These are phyloP conservation scores for Lophura nycthemera DNA, from an alignment of 2,113 vertebrate genomes.

Conservation along the genomic window DNA sequence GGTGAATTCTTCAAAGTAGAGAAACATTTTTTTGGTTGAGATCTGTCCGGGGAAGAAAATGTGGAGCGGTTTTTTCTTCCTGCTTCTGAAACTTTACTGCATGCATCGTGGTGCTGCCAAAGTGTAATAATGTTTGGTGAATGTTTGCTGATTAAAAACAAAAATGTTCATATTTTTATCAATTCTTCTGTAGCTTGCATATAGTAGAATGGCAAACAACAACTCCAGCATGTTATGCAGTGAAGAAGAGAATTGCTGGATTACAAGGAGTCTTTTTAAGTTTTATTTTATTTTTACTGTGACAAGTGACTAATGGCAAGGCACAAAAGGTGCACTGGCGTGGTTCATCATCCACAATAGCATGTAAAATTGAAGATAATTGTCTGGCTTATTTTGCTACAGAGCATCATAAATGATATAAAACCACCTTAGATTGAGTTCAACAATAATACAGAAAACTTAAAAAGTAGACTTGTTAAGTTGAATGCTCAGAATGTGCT, in stretches of 20 bases:
- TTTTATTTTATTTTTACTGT: not conserved
- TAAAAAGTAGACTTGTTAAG: not conserved
- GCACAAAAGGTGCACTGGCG: not conserved
- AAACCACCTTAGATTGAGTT: not conserved
- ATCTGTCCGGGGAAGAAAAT: not conserved
- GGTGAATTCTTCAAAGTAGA: not conserved
- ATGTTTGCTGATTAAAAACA: not conserved
- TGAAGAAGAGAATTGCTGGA: not conserved
- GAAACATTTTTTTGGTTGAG: not conserved
- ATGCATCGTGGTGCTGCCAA: not conserved
- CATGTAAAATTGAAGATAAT: slow-evolving; percentile 21
- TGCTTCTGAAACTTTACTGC: not conserved
- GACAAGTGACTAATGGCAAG: not conserved
- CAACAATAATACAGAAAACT: not conserved
- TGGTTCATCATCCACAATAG: not conserved
- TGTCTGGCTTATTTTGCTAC: not conserved
- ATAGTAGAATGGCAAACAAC: not conserved
- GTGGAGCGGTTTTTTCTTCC: not conserved
- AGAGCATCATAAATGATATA: not conserved
- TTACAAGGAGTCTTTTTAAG: not conserved
- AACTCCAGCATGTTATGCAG: not conserved
- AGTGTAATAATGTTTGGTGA: not conserved
- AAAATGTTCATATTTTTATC: not conserved
- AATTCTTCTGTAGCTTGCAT: not conserved
- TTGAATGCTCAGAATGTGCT: not conserved